Percentiles rank a stretch among this genome's conserved stretches.
Evolutionary conservation across 2,113 vertebrate genomes (phyloP).

Genomic region (Pipa parva): DNA sequence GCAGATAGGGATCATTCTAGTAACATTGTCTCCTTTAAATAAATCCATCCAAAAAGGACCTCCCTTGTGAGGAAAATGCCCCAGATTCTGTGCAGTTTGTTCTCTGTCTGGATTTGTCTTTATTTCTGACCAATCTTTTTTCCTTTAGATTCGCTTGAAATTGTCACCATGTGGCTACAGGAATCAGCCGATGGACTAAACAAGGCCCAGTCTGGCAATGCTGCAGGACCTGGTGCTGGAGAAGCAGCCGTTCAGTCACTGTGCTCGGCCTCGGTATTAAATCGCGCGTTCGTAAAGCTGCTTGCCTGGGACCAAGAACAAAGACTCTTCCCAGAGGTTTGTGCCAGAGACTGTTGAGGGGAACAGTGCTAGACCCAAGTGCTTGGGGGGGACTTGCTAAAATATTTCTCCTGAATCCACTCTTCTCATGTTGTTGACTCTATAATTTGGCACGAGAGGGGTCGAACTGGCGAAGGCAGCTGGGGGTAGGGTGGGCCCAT

Average conservation of each 20-base stretch:
- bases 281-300: conserved; percentile 83
- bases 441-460: no score
- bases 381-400: no score
- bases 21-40: no score
- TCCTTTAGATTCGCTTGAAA: conserved; percentile 82
- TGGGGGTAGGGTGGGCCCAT: no score
- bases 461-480: no score
- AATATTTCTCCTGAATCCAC: no score
- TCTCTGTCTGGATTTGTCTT: no score
- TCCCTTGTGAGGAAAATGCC: conserved; percentile 2
- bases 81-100: neutral
- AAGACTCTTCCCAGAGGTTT: conserved; percentile 92
- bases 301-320: conserved; percentile 82
- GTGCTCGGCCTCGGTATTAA: conserved; percentile 66
- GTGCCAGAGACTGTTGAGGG: no score
- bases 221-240: conserved; percentile 29
- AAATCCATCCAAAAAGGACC: no score
- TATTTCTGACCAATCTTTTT: neutral
- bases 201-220: conserved; percentile 45
- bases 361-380: no score
- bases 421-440: no score
- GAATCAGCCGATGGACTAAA: conserved; percentile 69
- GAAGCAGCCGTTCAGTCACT: conserved; percentile 49
- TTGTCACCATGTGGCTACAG: conserved; percentile 84
- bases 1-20: no score